A percentile compares a stretch with the other conserved stretches of the same genome.
Conservation (phyloP, 2,888 invertebrate species). For the Lithophane semibrunnea region DNA sequence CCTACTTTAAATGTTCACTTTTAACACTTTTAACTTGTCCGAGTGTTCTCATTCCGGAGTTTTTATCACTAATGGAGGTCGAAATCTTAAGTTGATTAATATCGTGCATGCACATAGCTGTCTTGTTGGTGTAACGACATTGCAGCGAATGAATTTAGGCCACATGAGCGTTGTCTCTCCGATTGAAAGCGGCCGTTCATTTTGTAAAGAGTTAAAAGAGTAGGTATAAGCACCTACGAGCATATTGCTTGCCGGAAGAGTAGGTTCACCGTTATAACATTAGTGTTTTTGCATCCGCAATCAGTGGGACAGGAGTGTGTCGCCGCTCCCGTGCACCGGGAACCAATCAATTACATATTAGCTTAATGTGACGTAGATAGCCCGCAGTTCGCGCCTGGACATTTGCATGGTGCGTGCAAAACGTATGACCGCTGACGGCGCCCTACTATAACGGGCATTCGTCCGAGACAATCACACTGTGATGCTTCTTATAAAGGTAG, state of each 20-base stretch:
- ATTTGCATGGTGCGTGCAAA: conserved; percentile 82
- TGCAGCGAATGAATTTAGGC: conserved; percentile 70
- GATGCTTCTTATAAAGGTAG: conserved; percentile 77
- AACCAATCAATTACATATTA: conserved; percentile 90
- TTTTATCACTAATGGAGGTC: conserved; percentile 70
- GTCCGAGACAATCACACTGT: conserved; percentile 77
- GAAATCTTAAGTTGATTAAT: conserved; percentile 75
- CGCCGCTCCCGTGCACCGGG: conserved; percentile 81
- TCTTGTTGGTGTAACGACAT: conserved; percentile 64
- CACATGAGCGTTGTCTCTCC: conserved; percentile 70
- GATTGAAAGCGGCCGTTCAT: conserved; percentile 76
- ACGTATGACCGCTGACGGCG: conserved; percentile 74
- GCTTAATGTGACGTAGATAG: conserved; percentile 88
- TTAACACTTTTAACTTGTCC: conserved; percentile 73
- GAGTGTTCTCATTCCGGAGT: conserved; percentile 65
- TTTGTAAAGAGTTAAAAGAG: conserved; percentile 76
- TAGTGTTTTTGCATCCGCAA: conserved; percentile 88
- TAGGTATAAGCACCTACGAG: conserved; percentile 64
- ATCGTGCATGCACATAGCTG: conserved; percentile 70
- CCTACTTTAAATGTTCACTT: conserved; percentile 73
- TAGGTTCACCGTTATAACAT: conserved; percentile 84
- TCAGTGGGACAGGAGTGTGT: conserved; percentile 86
- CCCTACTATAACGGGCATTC: conserved; percentile 76
- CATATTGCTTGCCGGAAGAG: conserved; percentile 79
- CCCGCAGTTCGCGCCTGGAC: conserved; percentile 77